Percentiles rank a stretch among this genome's conserved stretches.
These are phyloP conservation scores for Eurystomus glaucurus DNA, from an alignment of 2,797 vertebrate genomes.

Conservation along the genomic window DNA sequence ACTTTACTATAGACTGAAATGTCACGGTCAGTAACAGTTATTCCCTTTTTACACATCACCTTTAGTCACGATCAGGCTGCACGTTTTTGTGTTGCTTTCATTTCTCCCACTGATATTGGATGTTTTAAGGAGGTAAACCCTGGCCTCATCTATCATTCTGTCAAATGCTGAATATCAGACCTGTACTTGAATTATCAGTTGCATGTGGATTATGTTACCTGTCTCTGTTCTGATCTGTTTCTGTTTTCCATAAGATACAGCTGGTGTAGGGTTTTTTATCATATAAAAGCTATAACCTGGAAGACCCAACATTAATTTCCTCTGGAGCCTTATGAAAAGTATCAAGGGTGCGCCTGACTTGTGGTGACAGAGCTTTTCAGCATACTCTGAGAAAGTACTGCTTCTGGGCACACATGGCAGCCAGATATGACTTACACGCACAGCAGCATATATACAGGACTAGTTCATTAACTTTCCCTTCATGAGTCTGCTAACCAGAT, in stretches of 20 bases:
- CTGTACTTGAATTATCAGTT: slow-evolving; percentile 29
- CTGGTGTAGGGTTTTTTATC: slow-evolving; percentile 21
- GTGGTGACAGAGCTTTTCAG: slow-evolving; percentile 80
- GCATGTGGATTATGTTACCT: slow-evolving; percentile 38
- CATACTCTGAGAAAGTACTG: slow-evolving; percentile 47
- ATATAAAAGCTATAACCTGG: slow-evolving; percentile 45
- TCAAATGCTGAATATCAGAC: not conserved
- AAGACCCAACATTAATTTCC: slow-evolving; percentile 73
- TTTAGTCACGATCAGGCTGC: not conserved
- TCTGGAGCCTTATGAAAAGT: slow-evolving; percentile 71
- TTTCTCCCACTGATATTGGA: not conserved
- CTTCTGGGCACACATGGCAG: slow-evolving; percentile 77
- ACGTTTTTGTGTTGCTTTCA: not conserved
- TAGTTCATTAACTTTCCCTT: slow-evolving; percentile 39
- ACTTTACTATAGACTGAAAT: not conserved
- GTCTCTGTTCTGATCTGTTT: not conserved
- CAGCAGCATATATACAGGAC: rapidly evolving
- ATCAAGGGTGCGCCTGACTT: slow-evolving; percentile 71
- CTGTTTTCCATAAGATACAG: slow-evolving; percentile 38
- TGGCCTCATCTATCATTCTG: not conserved
- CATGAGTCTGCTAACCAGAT: slow-evolving; percentile 31
- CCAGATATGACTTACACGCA: not conserved
- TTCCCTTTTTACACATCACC: not conserved
- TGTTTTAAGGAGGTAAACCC: not conserved
- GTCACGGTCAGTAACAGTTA: not conserved